These are phyloP conservation scores for Notocelia uddmanniana DNA, from an alignment of 2,888 invertebrate species.

Conservation along the genomic window DNA sequence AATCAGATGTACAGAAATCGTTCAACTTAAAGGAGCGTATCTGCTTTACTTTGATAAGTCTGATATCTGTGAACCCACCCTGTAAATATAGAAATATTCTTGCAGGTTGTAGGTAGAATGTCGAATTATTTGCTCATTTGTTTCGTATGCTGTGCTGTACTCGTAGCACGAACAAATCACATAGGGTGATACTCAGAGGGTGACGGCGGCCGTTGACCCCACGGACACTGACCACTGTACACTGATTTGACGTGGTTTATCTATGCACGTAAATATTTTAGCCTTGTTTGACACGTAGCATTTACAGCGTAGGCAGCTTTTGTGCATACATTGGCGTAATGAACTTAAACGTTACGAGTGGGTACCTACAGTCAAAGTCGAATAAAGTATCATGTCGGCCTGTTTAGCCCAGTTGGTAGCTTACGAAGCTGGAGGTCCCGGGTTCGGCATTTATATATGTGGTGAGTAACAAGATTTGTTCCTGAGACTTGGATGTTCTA, in stretches of 20 bases:
- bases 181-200: constrained; percentile 25
- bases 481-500: no score
- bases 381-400: no score
- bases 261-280: background rate
- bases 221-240: constrained; percentile 16
- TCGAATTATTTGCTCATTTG: background rate
- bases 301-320: background rate
- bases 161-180: background rate
- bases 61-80: no score
- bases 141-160: constrained; percentile 7
- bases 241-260: constrained; percentile 3
- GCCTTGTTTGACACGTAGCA: background rate
- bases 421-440: no score
- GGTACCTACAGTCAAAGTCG: no score
- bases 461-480: no score
- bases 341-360: background rate
- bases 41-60: no score
- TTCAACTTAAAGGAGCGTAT: no score
- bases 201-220: constrained; percentile 20
- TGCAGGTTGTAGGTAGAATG: background rate
- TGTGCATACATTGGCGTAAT: background rate
- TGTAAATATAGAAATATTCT: no score
- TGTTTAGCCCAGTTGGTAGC: no score
- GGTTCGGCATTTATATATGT: no score
- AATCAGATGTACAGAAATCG: no score